Evolutionary conservation across 2,888 invertebrate genomes (phyloP).

Genomic region (Ephialtes manifestator): DNA sequence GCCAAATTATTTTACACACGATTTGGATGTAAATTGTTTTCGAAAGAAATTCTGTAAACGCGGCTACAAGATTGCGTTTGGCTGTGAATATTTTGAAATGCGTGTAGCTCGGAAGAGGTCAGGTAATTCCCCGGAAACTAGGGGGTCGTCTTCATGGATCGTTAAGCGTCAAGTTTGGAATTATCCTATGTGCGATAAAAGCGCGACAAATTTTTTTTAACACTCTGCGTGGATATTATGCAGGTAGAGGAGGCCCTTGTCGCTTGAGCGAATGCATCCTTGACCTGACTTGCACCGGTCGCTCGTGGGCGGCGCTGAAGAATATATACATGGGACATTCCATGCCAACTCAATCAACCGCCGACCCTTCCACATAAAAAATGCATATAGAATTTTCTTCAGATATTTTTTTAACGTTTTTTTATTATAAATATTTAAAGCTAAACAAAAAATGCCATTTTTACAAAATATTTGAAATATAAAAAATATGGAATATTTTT

Average conservation of each 20-base stretch:
- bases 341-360: too few relatives aligned
- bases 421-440: too few relatives aligned
- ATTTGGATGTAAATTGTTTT: neutral
- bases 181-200: neutral
- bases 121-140: neutral
- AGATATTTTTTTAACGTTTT: too few relatives aligned
- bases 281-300: conserved; percentile 38
- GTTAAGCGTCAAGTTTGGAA: neutral
- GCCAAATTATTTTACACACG: neutral
- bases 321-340: too few relatives aligned
- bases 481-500: too few relatives aligned
- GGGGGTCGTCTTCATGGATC: neutral
- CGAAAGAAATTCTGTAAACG: neutral
- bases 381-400: too few relatives aligned
- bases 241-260: conserved; percentile 24
- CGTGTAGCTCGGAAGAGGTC: neutral
- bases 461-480: too few relatives aligned
- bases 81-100: neutral
- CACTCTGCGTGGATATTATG: neutral
- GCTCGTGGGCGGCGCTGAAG: neutral
- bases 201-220: conserved; percentile 5
- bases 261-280: conserved; percentile 52
- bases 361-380: too few relatives aligned
- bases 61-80: too few relatives aligned
- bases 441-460: too few relatives aligned